A percentile compares a stretch with the other conserved stretches of the same genome.
Conservation (phyloP, 2,888 invertebrate species). For the Schrankia costaestrigalis region DNA sequence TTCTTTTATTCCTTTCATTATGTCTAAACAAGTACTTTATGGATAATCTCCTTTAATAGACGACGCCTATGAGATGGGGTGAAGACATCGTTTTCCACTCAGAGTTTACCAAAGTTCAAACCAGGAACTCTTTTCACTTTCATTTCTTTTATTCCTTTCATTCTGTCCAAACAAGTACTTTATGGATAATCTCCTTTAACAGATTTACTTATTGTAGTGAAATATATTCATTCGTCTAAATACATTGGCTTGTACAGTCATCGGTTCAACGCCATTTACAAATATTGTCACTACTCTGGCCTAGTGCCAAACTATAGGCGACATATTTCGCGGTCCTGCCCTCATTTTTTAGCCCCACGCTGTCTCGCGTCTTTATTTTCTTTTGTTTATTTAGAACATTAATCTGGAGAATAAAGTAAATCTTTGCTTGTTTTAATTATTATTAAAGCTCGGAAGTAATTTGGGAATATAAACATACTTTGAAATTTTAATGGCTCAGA, state of each 20-base stretch:
- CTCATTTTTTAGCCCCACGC: slow-evolving; percentile 56
- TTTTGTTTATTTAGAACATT: slow-evolving; percentile 35
- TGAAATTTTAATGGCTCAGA: too few species aligned
- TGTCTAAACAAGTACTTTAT: too few species aligned
- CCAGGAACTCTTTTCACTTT: background rate
- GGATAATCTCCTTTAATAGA: too few species aligned
- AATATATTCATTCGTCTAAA: slow-evolving; percentile 30
- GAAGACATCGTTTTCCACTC: too few species aligned
- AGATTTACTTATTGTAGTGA: background rate
- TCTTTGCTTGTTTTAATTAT: too few species aligned
- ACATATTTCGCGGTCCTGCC: slow-evolving; percentile 66
- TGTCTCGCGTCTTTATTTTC: slow-evolving; percentile 45
- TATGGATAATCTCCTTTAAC: too few species aligned
- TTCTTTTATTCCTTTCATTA: too few species aligned
- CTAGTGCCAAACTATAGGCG: slow-evolving; percentile 47
- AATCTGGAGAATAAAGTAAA: slow-evolving; percentile 20
- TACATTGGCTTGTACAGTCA: slow-evolving; percentile 33
- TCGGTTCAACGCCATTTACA: slow-evolving; percentile 56
- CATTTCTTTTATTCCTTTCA: slow-evolving; percentile 2
- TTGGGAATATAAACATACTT: too few species aligned
- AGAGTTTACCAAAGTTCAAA: too few species aligned
- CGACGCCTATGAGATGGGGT: too few species aligned
- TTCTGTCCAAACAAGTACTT: too few species aligned
- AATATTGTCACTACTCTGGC: slow-evolving; percentile 50
- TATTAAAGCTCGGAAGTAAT: too few species aligned